These are phyloP conservation scores for Buteo buteo DNA, from an alignment of 2,113 vertebrate species.

Conservation along the genomic window DNA sequence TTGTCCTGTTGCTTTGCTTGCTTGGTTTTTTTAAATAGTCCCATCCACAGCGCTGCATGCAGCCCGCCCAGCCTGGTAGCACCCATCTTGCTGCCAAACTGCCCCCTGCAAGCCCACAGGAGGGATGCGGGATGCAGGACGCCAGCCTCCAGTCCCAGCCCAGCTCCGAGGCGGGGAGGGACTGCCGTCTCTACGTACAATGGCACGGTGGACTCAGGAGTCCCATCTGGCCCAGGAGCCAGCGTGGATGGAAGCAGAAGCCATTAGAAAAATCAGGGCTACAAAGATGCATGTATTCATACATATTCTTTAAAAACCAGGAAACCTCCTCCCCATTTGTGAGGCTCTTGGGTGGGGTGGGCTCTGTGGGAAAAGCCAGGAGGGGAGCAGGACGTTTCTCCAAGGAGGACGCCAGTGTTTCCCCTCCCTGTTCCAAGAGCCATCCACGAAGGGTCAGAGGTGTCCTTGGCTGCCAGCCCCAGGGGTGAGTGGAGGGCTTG, in stretches of 20 bases:
- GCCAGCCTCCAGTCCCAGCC: background rate
- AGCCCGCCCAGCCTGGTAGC: background rate
- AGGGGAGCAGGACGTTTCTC: background rate
- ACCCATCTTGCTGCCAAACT: background rate
- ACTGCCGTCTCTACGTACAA: accelerated
- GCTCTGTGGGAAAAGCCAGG: background rate
- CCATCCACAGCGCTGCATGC: accelerated
- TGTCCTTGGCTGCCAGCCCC: accelerated
- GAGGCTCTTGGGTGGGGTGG: background rate
- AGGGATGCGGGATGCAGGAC: background rate
- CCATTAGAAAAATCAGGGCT: background rate
- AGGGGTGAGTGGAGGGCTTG: background rate
- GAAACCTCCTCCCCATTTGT: background rate
- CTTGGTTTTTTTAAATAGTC: background rate
- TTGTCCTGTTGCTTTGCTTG: background rate
- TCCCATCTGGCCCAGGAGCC: background rate
- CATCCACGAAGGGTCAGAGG: background rate
- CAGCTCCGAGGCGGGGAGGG: accelerated
- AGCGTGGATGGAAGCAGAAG: background rate
- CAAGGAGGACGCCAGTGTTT: background rate
- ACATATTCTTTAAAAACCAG: accelerated
- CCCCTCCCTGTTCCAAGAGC: background rate
- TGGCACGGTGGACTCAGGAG: background rate
- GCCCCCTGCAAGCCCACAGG: background rate
- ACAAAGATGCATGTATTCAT: background rate